A percentile compares a stretch with the other conserved stretches of the same genome.
Conservation (phyloP, 1,140 invertebrate species). For the Pinna nobilis region DNA sequence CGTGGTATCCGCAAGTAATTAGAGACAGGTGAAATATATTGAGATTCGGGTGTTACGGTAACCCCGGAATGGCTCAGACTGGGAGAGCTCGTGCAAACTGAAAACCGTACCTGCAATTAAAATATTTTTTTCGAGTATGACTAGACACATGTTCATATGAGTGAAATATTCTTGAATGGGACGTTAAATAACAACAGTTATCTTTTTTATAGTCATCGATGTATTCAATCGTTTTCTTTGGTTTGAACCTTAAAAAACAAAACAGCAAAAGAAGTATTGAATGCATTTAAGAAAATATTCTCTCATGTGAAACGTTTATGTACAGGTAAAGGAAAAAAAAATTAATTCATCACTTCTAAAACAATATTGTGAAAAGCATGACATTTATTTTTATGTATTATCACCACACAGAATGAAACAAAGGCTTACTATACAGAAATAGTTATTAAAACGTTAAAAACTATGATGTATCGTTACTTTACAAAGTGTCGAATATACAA, state of each 20-base stretch:
- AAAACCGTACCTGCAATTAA: too few species aligned
- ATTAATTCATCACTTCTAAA: neutral
- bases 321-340: slow-evolving; percentile 4
- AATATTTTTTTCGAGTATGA: too few species aligned
- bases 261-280: neutral
- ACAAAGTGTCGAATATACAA: neutral
- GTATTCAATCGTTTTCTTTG: slow-evolving; percentile 13
- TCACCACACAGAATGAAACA: neutral
- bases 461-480: slow-evolving; percentile 14
- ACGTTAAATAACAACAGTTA: too few species aligned
- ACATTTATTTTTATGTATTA: neutral
- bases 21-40: too few species aligned
- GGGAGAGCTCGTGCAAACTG: too few species aligned
- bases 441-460: slow-evolving; percentile 8
- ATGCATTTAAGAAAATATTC: neutral
- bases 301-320: neutral
- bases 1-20: too few species aligned
- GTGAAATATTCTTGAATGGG: too few species aligned
- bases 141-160: too few species aligned
- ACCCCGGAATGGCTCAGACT: too few species aligned
- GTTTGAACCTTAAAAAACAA: slow-evolving; percentile 4
- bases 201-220: slow-evolving; percentile 21
- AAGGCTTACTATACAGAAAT: slow-evolving; percentile 2
- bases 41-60: too few species aligned
- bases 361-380: neutral